Conservation (phyloP, 2,797 vertebrate species). For the Momotus momota region DNA sequence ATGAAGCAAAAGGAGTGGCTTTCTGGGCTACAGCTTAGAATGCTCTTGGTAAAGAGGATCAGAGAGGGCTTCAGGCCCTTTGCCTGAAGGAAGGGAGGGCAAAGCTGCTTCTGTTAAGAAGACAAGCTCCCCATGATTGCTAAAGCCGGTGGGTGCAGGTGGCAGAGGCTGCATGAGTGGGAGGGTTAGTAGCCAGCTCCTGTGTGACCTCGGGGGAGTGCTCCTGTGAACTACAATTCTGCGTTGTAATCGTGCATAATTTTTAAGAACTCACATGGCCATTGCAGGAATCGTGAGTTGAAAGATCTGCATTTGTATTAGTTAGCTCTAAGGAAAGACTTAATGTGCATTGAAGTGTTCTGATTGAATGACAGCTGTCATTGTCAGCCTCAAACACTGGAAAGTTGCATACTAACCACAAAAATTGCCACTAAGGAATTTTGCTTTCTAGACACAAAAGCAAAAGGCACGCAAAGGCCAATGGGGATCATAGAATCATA, state of each 20-base stretch:
- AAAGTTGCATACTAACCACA: not conserved
- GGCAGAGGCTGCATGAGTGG: not conserved
- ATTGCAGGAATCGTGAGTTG: not conserved
- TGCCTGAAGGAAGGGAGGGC: accelerated
- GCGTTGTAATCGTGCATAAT: not conserved
- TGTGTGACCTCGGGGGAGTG: accelerated
- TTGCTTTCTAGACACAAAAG: not conserved
- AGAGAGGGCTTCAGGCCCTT: not conserved
- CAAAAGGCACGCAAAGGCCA: not conserved
- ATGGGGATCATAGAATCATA: too few relatives aligned
- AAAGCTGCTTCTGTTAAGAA: not conserved
- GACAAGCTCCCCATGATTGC: accelerated
- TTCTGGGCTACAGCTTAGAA: not conserved
- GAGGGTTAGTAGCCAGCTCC: not conserved
- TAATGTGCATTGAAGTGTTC: not conserved
- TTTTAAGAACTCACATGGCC: not conserved
- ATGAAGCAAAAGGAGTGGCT: not conserved
- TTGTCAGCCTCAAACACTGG: not conserved
- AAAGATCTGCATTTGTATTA: not conserved
- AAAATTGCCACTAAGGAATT: not conserved
- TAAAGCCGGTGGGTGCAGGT: not conserved
- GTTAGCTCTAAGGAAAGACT: not conserved
- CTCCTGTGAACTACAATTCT: not conserved
- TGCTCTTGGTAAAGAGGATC: not conserved
- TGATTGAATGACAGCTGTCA: not conserved